Conservation (phyloP, 2,113 vertebrate genomes). For the Trinectes maculatus region DNA sequence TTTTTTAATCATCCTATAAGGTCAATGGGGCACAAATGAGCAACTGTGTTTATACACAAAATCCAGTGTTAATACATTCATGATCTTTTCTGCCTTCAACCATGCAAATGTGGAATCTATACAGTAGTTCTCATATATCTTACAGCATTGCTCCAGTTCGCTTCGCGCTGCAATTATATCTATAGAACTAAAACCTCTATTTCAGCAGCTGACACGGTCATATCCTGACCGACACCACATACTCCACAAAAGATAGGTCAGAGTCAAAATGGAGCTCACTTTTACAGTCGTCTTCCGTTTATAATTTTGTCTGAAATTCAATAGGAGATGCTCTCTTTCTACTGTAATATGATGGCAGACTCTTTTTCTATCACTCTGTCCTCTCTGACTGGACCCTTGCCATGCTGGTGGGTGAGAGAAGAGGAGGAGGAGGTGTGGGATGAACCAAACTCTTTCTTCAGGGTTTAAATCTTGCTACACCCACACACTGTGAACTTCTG, state of each 20-base stretch:
- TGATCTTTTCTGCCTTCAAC: background rate
- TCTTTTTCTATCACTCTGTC: slow-evolving; percentile 54
- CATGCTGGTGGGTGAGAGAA: slow-evolving; percentile 67
- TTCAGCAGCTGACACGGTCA: slow-evolving; percentile 33
- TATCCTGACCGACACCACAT: slow-evolving; percentile 10
- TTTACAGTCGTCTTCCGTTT: slow-evolving; percentile 43
- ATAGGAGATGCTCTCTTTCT: slow-evolving; percentile 50
- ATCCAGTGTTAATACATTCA: background rate
- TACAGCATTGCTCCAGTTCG: slow-evolving; percentile 28
- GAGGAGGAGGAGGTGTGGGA: slow-evolving; percentile 64
- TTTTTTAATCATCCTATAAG: too few relatives aligned
- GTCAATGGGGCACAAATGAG: too few relatives aligned
- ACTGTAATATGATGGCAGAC: slow-evolving; percentile 57
- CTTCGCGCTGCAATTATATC: slow-evolving; percentile 44
- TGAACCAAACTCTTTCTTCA: slow-evolving; percentile 62
- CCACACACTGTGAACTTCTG: slow-evolving; percentile 59
- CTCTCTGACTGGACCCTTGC: slow-evolving; percentile 60
- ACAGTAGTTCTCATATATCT: slow-evolving; percentile 9
- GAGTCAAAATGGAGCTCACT: slow-evolving; percentile 23
- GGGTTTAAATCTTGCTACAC: slow-evolving; percentile 65
- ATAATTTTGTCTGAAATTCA: slow-evolving; percentile 51
- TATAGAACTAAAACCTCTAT: slow-evolving; percentile 34
- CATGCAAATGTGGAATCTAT: slow-evolving; percentile 7
- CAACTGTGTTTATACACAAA: background rate
- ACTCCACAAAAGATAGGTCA: slow-evolving; percentile 19